Evolutionary conservation across 2,113 vertebrate genomes (phyloP).

Genomic region (Bubo blakistoni): DNA sequence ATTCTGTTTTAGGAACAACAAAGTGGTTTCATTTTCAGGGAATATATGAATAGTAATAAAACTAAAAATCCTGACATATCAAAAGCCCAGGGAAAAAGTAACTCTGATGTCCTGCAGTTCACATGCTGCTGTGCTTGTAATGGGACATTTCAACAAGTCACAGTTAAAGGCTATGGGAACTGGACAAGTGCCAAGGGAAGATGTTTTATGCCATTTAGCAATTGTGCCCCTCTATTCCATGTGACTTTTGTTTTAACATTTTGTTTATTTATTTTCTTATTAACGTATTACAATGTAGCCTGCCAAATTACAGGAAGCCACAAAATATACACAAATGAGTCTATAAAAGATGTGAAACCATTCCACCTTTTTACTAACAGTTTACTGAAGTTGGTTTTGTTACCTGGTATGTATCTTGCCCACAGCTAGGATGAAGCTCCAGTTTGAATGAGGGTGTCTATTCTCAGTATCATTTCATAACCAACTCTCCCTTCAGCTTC

Average conservation of each 20-base stretch:
- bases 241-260: constrained; percentile 35
- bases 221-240: constrained; percentile 29
- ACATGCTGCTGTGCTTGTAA: constrained; percentile 28
- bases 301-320: constrained; percentile 60
- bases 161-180: constrained; percentile 46
- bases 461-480: not conserved
- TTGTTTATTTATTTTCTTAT: constrained; percentile 59
- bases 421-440: not conserved
- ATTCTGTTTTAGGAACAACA: constrained; percentile 11
- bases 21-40: constrained; percentile 42
- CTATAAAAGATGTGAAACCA: not conserved
- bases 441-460: not conserved
- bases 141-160: constrained; percentile 53
- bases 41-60: constrained; percentile 44
- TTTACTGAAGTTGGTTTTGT: not conserved
- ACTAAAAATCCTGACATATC: constrained; percentile 35
- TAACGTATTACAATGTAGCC: not conserved
- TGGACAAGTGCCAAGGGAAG: constrained; percentile 57
- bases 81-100: constrained; percentile 22
- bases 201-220: constrained; percentile 50
- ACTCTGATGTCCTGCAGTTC: constrained; percentile 40
- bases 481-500: not conserved
- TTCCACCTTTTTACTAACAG: not conserved
- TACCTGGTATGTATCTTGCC: not conserved
- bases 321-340: constrained; percentile 32